These are phyloP conservation scores for Myripristis murdjan DNA, from an alignment of 2,797 vertebrate species.

Conservation along the genomic window DNA sequence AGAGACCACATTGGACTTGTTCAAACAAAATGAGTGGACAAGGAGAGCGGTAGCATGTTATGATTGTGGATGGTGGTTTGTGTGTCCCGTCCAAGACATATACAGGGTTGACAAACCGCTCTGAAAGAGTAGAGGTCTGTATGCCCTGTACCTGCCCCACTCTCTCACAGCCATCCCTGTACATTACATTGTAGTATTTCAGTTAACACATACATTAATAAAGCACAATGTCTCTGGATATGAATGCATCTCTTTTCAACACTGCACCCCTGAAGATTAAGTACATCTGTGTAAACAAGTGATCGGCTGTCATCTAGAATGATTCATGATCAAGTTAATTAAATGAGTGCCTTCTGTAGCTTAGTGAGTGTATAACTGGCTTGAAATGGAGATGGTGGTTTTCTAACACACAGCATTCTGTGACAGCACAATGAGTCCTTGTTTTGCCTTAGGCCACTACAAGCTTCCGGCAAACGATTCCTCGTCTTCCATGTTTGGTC, in stretches of 20 bases:
- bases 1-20: conserved; percentile 77
- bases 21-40: conserved; percentile 76
- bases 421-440: conserved; percentile 62
- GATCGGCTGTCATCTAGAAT: conserved; percentile 58
- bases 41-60: conserved; percentile 79
- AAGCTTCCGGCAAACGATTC: conserved; percentile 37
- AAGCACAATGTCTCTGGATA: conserved; percentile 34
- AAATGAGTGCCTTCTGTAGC: conserved; percentile 53
- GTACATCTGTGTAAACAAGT: conserved; percentile 61
- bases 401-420: conserved; percentile 51
- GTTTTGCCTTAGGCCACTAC: conserved; percentile 40
- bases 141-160: conserved; percentile 20
- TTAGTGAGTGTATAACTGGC: conserved; percentile 31
- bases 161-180: conserved; percentile 27
- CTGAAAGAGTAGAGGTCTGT: conserved; percentile 65
- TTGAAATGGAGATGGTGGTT: conserved; percentile 53
- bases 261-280: conserved; percentile 23
- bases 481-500: conserved; percentile 30
- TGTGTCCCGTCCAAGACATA: conserved; percentile 75
- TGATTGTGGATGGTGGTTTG: conserved; percentile 79
- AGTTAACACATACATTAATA: conserved; percentile 39
- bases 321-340: conserved; percentile 67
- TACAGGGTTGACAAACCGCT: conserved; percentile 68
- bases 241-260: conserved; percentile 25
- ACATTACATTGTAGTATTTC: conserved; percentile 53